Conservation (phyloP, 2,113 vertebrate genomes). For the Rhea pennata region DNA sequence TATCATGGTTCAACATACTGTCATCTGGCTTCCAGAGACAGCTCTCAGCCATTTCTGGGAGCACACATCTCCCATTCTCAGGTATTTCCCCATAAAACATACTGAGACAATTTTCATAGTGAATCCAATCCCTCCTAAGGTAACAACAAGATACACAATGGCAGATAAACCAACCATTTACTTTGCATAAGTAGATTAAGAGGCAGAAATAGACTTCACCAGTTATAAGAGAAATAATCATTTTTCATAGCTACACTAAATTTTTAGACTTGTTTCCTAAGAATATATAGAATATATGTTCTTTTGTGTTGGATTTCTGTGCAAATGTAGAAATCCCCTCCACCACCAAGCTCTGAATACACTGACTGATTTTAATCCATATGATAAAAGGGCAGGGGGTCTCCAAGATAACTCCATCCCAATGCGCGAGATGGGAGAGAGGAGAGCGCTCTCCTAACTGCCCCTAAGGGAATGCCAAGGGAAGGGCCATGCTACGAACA, state of each 20-base stretch:
- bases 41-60: neutral
- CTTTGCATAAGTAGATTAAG: neutral
- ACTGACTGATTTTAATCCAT: neutral
- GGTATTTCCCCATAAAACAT: neutral
- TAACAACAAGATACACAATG: neutral
- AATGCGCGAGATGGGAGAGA: neutral
- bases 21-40: neutral
- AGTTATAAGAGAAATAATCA: neutral
- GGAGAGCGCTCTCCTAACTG: neutral
- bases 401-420: neutral
- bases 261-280: neutral
- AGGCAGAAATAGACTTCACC: neutral
- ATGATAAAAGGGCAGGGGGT: neutral
- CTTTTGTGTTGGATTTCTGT: neutral
- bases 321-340: neutral
- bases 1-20: neutral
- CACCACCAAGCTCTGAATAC: neutral
- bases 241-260: neutral
- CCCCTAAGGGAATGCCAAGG: neutral
- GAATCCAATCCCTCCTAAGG: neutral
- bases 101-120: neutral
- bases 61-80: neutral
- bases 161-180: neutral
- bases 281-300: neutral
- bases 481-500: neutral